A percentile compares a stretch with the other conserved stretches of the same genome.
Conservation (phyloP, 2,113 vertebrate genomes). For the Brachyistius frenatus region DNA sequence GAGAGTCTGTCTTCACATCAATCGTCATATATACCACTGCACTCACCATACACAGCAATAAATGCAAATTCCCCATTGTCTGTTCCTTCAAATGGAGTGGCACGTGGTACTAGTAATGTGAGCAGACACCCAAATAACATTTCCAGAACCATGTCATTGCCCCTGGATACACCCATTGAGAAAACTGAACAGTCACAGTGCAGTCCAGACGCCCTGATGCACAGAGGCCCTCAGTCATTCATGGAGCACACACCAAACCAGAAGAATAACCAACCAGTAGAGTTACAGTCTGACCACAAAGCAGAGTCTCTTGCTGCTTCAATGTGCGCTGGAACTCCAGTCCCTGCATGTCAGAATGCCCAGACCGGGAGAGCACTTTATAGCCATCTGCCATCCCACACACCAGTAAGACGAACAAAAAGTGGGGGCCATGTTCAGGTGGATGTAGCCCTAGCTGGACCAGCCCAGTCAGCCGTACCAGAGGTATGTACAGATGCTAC, state of each 20-base stretch:
- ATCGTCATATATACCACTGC: conserved; percentile 26
- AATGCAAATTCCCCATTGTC: conserved; percentile 22
- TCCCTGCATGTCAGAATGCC: conserved; percentile 8
- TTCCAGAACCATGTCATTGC: conserved; percentile 19
- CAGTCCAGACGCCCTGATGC: conserved; percentile 8
- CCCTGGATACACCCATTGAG: conserved; percentile 3
- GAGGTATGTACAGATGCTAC: conserved; percentile 89
- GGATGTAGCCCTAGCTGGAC: neutral
- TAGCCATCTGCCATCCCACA: conserved; percentile 31
- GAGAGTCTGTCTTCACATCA: conserved; percentile 36
- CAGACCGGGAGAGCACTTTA: conserved; percentile 60
- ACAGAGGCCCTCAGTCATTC: neutral
- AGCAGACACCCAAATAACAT: conserved; percentile 22
- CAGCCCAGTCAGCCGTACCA: conserved; percentile 82
- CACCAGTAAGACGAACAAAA: conserved; percentile 81
- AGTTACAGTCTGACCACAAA: conserved; percentile 19
- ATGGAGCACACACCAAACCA: conserved; percentile 16
- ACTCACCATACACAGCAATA: conserved; percentile 60
- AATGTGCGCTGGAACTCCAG: neutral
- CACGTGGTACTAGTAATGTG: conserved; percentile 35
- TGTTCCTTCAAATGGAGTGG: neutral
- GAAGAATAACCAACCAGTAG: conserved; percentile 3
- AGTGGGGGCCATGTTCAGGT: conserved; percentile 81
- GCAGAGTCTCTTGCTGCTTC: neutral
- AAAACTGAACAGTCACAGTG: conserved; percentile 16